A percentile compares a stretch with the other conserved stretches of the same genome.
Conservation (phyloP, 1,140 invertebrate genomes). For the Oryctes rhinoceros region DNA sequence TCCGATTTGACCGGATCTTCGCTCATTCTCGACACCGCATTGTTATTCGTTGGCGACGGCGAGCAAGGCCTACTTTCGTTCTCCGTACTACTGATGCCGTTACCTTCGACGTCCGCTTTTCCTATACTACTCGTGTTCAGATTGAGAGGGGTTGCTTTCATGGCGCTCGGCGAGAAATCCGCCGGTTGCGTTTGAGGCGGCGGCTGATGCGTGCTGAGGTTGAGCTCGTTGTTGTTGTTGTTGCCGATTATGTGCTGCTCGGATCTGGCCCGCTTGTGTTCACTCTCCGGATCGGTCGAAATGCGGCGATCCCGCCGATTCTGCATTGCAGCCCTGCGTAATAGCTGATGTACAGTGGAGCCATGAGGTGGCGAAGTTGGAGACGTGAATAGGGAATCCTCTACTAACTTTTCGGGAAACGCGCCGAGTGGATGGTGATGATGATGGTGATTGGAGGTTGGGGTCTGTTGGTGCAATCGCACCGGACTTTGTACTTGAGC, state of each 20-base stretch:
- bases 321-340: constrained; percentile 72
- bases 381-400: constrained; percentile 69
- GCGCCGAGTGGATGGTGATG: constrained; percentile 60
- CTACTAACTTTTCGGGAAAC: constrained; percentile 65
- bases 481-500: constrained; percentile 70
- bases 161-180: constrained; percentile 72
- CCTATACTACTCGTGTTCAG: constrained; percentile 50
- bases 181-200: constrained; percentile 70
- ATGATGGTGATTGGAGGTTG: constrained; percentile 61
- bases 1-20: constrained; percentile 79
- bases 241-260: constrained; percentile 66
- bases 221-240: constrained; percentile 67
- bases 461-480: constrained; percentile 60
- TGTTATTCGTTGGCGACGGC: constrained; percentile 59
- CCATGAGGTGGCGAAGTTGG: constrained; percentile 66
- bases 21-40: constrained; percentile 44
- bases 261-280: constrained; percentile 64
- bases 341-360: constrained; percentile 69
- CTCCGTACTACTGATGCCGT: constrained; percentile 67
- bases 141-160: constrained; percentile 59
- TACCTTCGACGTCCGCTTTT: constrained; percentile 58
- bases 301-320: constrained; percentile 68
- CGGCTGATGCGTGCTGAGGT: constrained; percentile 56
- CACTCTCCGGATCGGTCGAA: constrained; percentile 69
- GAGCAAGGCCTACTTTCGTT: constrained; percentile 64